A percentile compares a stretch with the other conserved stretches of the same genome.
phyloP scores from a whole-genome alignment of 2,113 vertebrate genomes.

The Crotalus viridis region DNA sequence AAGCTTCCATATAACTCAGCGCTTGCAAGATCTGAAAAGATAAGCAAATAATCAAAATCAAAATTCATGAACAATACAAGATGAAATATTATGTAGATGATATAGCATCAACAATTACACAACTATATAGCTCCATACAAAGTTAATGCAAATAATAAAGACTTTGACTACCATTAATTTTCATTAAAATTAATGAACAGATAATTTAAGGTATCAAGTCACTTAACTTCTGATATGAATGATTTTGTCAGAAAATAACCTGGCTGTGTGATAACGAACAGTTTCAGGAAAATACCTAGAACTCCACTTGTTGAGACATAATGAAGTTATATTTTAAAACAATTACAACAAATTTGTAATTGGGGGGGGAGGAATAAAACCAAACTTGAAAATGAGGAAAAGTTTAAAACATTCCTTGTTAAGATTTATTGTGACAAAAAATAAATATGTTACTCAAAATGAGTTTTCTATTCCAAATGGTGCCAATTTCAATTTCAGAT shows the following conservation, averaged over 20 bases:
- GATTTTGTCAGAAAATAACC: background rate
- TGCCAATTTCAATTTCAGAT: no score
- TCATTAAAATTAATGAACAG: background rate
- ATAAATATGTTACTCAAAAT: no score
- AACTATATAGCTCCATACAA: background rate
- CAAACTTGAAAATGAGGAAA: no score
- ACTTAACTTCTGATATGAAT: background rate
- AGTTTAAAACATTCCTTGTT: no score
- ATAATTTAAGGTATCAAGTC: background rate
- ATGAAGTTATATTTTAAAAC: background rate
- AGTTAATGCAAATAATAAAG: background rate
- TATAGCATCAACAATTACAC: background rate
- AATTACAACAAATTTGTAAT: background rate
- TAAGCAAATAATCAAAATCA: background rate
- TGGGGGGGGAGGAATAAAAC: no score
- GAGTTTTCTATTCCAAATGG: no score
- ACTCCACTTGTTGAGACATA: background rate
- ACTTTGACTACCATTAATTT: background rate
- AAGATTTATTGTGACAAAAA: no score
- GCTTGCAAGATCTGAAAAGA: background rate
- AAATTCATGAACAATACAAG: background rate
- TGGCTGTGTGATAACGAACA: background rate
- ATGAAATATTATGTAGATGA: background rate
- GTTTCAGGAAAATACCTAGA: background rate
- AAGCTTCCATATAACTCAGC: background rate